These are phyloP conservation scores for Neotoxoptera formosana DNA, from an alignment of 1,140 invertebrate genomes.

Conservation along the genomic window DNA sequence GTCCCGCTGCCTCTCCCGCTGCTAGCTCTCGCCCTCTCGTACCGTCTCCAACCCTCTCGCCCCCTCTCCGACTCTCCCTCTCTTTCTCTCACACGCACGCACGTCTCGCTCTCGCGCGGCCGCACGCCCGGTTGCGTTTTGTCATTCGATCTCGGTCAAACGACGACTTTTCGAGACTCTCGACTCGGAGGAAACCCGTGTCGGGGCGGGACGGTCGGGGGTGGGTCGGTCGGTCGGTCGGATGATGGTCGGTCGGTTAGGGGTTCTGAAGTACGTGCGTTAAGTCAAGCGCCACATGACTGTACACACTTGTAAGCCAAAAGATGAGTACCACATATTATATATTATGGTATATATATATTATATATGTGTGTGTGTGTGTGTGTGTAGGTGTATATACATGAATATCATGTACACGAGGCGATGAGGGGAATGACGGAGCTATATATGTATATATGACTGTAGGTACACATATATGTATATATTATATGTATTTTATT, in stretches of 20 bases:
- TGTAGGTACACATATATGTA: neutral
- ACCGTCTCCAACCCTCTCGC: neutral
- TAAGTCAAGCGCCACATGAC: neutral
- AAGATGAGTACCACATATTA: constrained; percentile 17
- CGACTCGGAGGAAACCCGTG: neutral
- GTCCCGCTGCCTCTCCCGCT: neutral
- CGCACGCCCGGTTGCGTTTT: neutral
- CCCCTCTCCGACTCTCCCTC: too few relatives aligned
- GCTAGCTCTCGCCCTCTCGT: neutral
- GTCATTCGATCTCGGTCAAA: constrained; percentile 48
- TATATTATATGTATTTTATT: too few relatives aligned
- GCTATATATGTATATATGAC: too few relatives aligned
- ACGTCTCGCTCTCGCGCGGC: neutral
- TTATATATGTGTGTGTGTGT: neutral
- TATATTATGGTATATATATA: too few relatives aligned
- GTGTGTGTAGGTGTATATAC: too few relatives aligned
- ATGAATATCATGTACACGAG: too few relatives aligned
- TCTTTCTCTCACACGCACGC: neutral
- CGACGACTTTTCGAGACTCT: constrained; percentile 20
- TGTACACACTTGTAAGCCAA: neutral
- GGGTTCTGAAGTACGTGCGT: neutral
- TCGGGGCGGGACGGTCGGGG: neutral
- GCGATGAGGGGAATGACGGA: neutral
- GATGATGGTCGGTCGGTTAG: neutral
- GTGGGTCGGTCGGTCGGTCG: neutral